These are phyloP conservation scores for Phaenicophaeus curvirostris DNA, from an alignment of 2,797 vertebrate genomes.

Conservation along the genomic window DNA sequence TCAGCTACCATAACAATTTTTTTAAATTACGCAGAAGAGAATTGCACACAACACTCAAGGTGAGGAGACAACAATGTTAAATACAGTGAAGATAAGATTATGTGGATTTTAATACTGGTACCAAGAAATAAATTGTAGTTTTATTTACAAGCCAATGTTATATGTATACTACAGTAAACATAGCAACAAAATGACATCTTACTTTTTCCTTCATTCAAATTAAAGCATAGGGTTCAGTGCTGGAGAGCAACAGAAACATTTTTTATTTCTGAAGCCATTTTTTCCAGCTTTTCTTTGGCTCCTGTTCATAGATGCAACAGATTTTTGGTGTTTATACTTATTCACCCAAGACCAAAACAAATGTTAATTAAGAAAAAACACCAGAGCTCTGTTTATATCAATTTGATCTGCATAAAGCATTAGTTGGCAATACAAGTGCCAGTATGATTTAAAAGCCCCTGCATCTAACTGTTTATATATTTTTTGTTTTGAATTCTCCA, in stretches of 20 bases:
- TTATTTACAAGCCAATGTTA: neutral
- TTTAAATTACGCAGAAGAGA: neutral
- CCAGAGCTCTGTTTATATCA: conserved; percentile 62
- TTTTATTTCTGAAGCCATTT: conserved; percentile 57
- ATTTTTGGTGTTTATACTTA: conserved; percentile 70
- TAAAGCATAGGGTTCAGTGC: conserved; percentile 23
- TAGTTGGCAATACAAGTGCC: neutral
- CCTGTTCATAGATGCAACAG: conserved; percentile 67
- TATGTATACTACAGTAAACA: neutral
- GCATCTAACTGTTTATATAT: neutral
- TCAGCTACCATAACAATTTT: neutral
- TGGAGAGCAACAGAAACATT: conserved; percentile 30
- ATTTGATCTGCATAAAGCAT: conserved; percentile 5
- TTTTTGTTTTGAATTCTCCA: neutral
- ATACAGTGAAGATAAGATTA: neutral
- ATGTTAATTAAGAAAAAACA: conserved; percentile 74
- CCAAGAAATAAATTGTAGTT: neutral
- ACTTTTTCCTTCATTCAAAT: conserved; percentile 41
- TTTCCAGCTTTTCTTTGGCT: conserved; percentile 62
- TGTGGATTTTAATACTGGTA: neutral
- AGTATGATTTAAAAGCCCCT: neutral
- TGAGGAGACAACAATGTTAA: neutral
- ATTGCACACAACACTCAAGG: neutral
- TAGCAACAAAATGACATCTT: conserved; percentile 14
- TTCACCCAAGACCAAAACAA: conserved; percentile 72